Base-by-base conservation (phyloP, 2,113 vertebrate species). In the Tachuris rubrigastra region DNA sequence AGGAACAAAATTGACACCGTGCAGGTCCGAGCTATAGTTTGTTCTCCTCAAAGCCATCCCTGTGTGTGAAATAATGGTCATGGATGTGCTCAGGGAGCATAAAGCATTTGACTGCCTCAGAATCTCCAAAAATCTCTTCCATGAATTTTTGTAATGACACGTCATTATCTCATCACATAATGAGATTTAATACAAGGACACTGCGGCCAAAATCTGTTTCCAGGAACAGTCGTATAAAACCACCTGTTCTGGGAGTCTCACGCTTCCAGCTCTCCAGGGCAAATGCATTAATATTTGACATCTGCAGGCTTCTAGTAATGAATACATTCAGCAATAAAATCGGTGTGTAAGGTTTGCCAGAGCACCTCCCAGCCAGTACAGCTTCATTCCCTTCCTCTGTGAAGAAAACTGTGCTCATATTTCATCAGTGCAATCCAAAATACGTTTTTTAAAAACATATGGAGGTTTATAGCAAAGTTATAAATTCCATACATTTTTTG, bases 251-350 rank as follows among this genome's bases (percentile, higher is more conserved):
- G 87, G 42, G 90, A 95, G 53, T 85, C 91, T 56, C 65, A 47
- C 28, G 52, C 75, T 67, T 77, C 71, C 69, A 82, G n/a, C 87
- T 96, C 91, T 95, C 90, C 76, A 76, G 91, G 93, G 84, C 88
- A 95, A 89, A 72, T 31, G 63, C 84, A 69, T 91, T 96, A 67
- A 66, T 97, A 89, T 94, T 90, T 93, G 96, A 76, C 79, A 84
- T 84, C 87, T 95, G 67, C 68, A 53, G 75, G 60, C 86, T 44
- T 42, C 56, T 27, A 47, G 56, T 87, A 42, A 88, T 75, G 89
- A 96, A 82, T 58, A 76, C 39, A n/a, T 42, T 68, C 68, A 18
- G 69, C 89, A 94, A 85, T 69, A 65, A 81, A 92, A 59, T 89
- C 1, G 5, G 76, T 84, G 39, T 69, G n/a, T 91, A 90, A 94